Conservation (phyloP, 2,888 invertebrate species). For the Entomobrya multifasciata region DNA sequence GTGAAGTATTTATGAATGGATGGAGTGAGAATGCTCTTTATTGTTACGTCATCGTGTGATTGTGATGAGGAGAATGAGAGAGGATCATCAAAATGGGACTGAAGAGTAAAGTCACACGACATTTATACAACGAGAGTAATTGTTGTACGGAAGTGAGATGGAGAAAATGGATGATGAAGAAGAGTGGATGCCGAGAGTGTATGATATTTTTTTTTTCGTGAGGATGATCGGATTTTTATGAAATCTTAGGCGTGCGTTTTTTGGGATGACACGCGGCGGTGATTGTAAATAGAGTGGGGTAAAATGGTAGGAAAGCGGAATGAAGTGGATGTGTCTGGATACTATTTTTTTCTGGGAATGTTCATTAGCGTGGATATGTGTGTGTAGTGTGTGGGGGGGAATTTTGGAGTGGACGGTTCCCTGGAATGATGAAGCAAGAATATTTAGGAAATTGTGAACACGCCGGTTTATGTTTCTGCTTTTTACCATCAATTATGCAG, state of each 20-base stretch:
- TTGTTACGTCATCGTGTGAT: conserved; percentile 56
- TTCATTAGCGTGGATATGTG: not conserved
- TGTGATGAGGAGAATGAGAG: not conserved
- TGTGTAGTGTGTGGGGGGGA: not conserved
- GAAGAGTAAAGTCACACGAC: not conserved
- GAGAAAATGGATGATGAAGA: not conserved
- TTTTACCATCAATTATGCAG: conserved; percentile 43
- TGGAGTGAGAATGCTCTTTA: conserved; percentile 42
- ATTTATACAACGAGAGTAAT: not conserved
- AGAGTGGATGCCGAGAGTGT: not conserved
- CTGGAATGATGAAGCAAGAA: not conserved
- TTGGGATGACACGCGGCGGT: too few relatives aligned
- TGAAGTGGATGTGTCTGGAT: not conserved
- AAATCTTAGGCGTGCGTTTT: too few relatives aligned
- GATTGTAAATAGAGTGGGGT: too few relatives aligned
- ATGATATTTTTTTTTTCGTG: too few relatives aligned
- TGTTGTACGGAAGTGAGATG: not conserved
- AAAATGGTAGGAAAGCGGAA: not conserved
- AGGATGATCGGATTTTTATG: too few relatives aligned
- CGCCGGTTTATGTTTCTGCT: not conserved
- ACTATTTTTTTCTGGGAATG: not conserved
- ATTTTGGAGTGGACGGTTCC: not conserved
- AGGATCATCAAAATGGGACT: not conserved
- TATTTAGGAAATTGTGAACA: too few relatives aligned
- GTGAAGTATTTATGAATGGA: conserved; percentile 31